phyloP scores from a whole-genome alignment of 2,888 invertebrate genomes.

The Galerucella calmariensis region DNA sequence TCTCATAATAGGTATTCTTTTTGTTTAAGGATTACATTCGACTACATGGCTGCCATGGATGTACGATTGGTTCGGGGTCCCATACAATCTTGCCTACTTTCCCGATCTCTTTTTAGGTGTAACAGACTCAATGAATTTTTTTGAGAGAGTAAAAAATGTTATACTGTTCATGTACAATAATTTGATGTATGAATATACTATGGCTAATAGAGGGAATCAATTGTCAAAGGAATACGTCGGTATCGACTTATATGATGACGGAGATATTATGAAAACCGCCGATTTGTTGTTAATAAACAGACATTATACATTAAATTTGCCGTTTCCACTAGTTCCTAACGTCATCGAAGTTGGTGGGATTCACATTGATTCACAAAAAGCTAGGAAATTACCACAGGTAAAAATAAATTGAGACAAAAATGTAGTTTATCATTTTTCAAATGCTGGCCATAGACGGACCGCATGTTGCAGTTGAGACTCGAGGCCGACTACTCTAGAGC shows the following conservation, averaged over 20 bases:
- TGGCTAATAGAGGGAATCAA: slow-evolving; percentile 27
- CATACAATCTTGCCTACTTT: slow-evolving; percentile 66
- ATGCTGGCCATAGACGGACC: too few species aligned
- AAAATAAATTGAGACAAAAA: slow-evolving; percentile 20
- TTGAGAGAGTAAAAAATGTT: slow-evolving; percentile 63
- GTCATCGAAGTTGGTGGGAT: slow-evolving; percentile 68
- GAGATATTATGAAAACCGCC: slow-evolving; percentile 64
- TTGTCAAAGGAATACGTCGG: slow-evolving; percentile 64
- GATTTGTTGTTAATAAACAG: slow-evolving; percentile 66
- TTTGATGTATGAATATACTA: slow-evolving; percentile 27
- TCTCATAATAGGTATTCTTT: too few species aligned
- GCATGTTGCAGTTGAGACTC: too few species aligned
- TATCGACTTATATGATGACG: slow-evolving; percentile 64
- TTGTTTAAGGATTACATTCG: slow-evolving; percentile 33
- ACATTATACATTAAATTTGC: slow-evolving; percentile 64
- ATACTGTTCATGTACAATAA: slow-evolving; percentile 42
- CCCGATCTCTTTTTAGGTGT: slow-evolving; percentile 63
- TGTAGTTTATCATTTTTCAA: too few species aligned
- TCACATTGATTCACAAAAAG: slow-evolving; percentile 62
- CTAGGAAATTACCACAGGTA: slow-evolving; percentile 48
- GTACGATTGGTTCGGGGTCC: slow-evolving; percentile 64
- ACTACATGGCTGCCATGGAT: slow-evolving; percentile 65
- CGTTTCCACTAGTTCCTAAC: slow-evolving; percentile 65
- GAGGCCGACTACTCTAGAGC: too few species aligned
- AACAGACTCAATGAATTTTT: slow-evolving; percentile 55